Conservation (phyloP, 1,140 invertebrate species). For the Elymnias hypermnestra region DNA sequence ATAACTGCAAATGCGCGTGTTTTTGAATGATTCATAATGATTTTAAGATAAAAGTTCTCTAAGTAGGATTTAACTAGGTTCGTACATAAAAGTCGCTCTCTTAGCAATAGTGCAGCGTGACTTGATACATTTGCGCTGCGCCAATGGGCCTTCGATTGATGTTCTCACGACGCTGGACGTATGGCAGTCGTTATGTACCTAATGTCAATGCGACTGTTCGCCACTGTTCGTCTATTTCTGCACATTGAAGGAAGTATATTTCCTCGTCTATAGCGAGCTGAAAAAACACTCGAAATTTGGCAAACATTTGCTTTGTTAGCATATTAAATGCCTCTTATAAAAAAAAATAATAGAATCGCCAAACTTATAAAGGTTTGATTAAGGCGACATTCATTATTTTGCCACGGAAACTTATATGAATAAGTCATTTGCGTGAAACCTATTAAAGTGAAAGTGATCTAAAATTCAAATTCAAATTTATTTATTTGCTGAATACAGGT, state of each 20-base stretch:
- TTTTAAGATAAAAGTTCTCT: too few relatives aligned
- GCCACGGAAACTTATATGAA: too few relatives aligned
- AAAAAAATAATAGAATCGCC: too few relatives aligned
- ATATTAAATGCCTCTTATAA: too few relatives aligned
- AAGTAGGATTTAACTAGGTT: not conserved
- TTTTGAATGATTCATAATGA: too few relatives aligned
- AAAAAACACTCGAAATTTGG: conserved; percentile 10
- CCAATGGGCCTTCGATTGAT: conserved; percentile 62
- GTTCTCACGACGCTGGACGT: conserved; percentile 50
- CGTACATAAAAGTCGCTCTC: conserved; percentile 20
- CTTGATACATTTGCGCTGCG: conserved; percentile 62
- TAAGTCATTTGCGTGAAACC: too few relatives aligned
- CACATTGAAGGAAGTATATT: conserved; percentile 52
- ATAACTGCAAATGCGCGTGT: too few relatives aligned
- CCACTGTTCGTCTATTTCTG: conserved; percentile 52
- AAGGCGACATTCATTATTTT: too few relatives aligned
- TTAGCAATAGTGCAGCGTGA: conserved; percentile 35
- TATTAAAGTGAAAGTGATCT: too few relatives aligned
- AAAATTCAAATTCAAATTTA: too few relatives aligned
- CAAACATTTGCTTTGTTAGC: conserved; percentile 15
- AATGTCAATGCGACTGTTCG: conserved; percentile 60
- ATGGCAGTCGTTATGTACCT: conserved; percentile 69
- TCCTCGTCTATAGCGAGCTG: conserved; percentile 22
- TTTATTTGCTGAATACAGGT: too few relatives aligned
- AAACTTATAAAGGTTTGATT: too few relatives aligned